phyloP scores from a whole-genome alignment of 2,888 invertebrate genomes.

The Coronaproctus castanopsis region DNA sequence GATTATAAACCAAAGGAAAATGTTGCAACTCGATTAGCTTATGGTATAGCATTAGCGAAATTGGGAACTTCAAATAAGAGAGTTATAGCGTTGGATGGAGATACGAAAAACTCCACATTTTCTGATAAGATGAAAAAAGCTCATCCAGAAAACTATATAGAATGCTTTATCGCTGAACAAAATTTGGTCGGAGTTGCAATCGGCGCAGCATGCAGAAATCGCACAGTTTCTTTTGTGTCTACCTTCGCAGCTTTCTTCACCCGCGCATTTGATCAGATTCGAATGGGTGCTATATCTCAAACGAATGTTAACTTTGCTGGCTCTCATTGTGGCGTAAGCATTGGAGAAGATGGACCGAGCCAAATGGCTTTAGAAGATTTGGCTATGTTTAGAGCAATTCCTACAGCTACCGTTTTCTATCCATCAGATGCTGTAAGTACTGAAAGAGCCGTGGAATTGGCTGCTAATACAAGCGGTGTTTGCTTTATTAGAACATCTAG shows the following conservation, averaged over 20 bases:
- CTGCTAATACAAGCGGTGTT: slow-evolving; percentile 83
- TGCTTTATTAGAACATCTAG: slow-evolving; percentile 92
- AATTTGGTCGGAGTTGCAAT: slow-evolving; percentile 90
- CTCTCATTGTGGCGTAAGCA: slow-evolving; percentile 94
- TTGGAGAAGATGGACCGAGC: slow-evolving; percentile 96
- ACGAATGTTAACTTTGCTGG: slow-evolving; percentile 91
- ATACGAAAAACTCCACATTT: slow-evolving; percentile 97
- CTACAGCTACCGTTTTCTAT: slow-evolving; percentile 49
- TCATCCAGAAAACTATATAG: slow-evolving; percentile 58
- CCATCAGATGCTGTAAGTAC: slow-evolving; percentile 79
- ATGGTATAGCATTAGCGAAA: slow-evolving; percentile 84
- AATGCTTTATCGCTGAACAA: slow-evolving; percentile 99
- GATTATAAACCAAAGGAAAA: slow-evolving; percentile 53
- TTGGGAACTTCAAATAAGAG: slow-evolving; percentile 44
- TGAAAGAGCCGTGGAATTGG: slow-evolving; percentile 85
- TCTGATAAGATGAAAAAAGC: slow-evolving; percentile 69
- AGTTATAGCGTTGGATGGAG: slow-evolving; percentile 88
- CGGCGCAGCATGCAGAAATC: slow-evolving; percentile 78
- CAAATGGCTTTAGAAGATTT: slow-evolving; percentile 99
- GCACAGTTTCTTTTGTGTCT: slow-evolving; percentile 83
- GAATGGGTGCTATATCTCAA: slow-evolving; percentile 98
- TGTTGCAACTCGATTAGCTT: slow-evolving; percentile 79
- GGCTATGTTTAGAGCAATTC: slow-evolving; percentile 80
- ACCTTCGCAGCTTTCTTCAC: slow-evolving; percentile 97
- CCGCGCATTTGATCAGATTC: slow-evolving; percentile 92